Evolutionary conservation across 2,888 invertebrate genomes (phyloP), one percentile per base, ranked within the genome.

Genomic region (Hypolimnas misippus): DNA sequence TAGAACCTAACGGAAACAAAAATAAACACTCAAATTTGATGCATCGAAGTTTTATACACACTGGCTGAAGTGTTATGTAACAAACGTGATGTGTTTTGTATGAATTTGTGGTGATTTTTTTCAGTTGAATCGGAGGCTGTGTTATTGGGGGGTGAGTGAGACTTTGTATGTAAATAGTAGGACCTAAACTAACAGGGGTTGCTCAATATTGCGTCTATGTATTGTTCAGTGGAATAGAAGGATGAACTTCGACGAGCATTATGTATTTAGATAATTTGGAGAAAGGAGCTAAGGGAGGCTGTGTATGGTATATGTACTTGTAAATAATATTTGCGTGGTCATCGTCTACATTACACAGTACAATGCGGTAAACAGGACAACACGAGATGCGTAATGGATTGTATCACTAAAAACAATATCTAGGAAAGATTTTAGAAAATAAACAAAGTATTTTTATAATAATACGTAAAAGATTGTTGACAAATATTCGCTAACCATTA

Each of bases 1-100:
- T 57, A 55, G 54, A 70, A 61, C 59, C 72, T 63, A 69, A 64
- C 71, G 73, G 71, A 73, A 73, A 76, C 77, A 75, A 77, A 76
- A 79, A 79, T 64, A 63, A 65, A 61, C 64, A 66, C 29, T 56
- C 55, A 62, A 40, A 57, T 50, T 65, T 65, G 54, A 67, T 60
- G 49, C 60, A 57, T 42, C 68, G 68, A 69, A 71, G 70, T 70
- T 72, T 73, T 46, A 10, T 70, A 70, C 14, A 57, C 57, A 61
- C 14, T 70, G 70, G 68, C 71, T 59, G 31, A 53, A 55, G 69
- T 74, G 72, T 70, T 70, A 63, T 65, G 68, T 72, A 68, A 66
- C 52, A 44, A 65, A 57, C 51, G 57, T 63, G 62, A 56, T 70
- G 62, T 66, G 70, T 66, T 67, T 67, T 69, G 67, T 62, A 66